phyloP scores from a whole-genome alignment of 2,888 invertebrate genomes.

The Athalia rosae region DNA sequence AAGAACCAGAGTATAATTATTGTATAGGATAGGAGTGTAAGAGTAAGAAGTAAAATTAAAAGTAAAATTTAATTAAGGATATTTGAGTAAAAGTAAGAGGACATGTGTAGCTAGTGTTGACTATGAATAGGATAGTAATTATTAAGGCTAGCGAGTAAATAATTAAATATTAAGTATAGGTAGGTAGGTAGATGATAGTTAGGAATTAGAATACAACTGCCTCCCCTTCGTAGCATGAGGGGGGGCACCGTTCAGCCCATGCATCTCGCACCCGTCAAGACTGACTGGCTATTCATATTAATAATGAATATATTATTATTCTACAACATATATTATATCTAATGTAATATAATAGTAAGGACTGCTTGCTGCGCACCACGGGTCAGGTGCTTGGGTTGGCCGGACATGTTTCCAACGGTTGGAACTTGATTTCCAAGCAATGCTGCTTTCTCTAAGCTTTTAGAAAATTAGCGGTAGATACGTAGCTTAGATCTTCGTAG shows the following conservation, averaged over 20 bases:
- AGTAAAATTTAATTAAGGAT: conserved; percentile 22
- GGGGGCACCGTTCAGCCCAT: conserved; percentile 67
- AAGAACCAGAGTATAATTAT: conserved; percentile 56
- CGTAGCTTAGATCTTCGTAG: conserved; percentile 30
- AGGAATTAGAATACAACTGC: conserved; percentile 67
- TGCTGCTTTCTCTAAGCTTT: conserved; percentile 68
- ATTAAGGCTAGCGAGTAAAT: conserved; percentile 60
- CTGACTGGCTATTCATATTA: conserved; percentile 70
- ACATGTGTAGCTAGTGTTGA: conserved; percentile 69
- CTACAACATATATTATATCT: conserved; percentile 58
- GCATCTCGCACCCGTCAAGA: conserved; percentile 70
- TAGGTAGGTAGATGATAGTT: conserved; percentile 56
- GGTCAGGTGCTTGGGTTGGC: conserved; percentile 70
- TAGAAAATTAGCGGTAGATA: conserved; percentile 52
- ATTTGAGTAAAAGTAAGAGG: conserved; percentile 47
- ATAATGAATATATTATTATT: conserved; percentile 59
- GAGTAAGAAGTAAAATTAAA: conserved; percentile 52
- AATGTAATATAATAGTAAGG: conserved; percentile 68
- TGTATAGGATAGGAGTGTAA: conserved; percentile 55
- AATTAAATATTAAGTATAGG: conserved; percentile 56
- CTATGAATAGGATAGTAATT: conserved; percentile 62
- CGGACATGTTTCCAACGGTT: conserved; percentile 57
- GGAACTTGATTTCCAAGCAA: conserved; percentile 51
- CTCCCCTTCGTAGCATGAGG: conserved; percentile 54
- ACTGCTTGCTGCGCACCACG: conserved; percentile 70